A percentile compares a stretch with the other conserved stretches of the same genome.
Evolutionary conservation across 2,888 invertebrate species (phyloP).

Genomic region (Drosophila aldrichi): DNA sequence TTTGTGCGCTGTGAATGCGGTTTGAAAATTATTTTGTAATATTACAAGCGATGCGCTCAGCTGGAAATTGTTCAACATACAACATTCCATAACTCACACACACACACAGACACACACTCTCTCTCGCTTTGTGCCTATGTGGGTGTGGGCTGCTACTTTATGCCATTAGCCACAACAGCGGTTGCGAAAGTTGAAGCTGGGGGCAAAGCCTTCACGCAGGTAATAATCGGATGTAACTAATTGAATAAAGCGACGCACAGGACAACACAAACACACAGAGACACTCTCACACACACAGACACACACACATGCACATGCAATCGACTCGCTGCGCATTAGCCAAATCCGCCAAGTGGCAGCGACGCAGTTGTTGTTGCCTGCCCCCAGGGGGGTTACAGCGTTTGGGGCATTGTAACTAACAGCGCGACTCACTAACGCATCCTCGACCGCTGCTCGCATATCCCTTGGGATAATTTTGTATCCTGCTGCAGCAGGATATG

Average conservation of each 20-base stretch:
- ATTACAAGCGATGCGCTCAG: conserved; percentile 76
- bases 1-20: conserved; percentile 64
- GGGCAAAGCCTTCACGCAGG: conserved; percentile 58
- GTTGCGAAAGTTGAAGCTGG: neutral
- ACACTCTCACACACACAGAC: conserved; percentile 3
- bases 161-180: conserved; percentile 53
- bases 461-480: conserved; percentile 24
- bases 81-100: conserved; percentile 64
- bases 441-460: conserved; percentile 10
- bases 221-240: conserved; percentile 80
- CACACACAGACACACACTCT: conserved; percentile 5
- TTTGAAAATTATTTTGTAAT: conserved; percentile 78
- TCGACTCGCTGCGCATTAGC: conserved; percentile 51
- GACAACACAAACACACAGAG: conserved; percentile 39
- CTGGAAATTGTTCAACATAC: conserved; percentile 73
- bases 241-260: conserved; percentile 77
- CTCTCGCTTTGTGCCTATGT: conserved; percentile 2
- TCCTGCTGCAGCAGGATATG: conserved; percentile 56
- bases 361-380: conserved; percentile 44
- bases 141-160: conserved; percentile 34
- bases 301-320: conserved; percentile 27
- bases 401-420: conserved; percentile 4
- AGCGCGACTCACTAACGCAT: conserved; percentile 3
- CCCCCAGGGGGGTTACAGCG: conserved; percentile 3
- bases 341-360: conserved; percentile 57